Percentiles rank a stretch among this genome's conserved stretches.
Evolutionary conservation across 1,140 invertebrate genomes (phyloP).

Genomic region (Orchesella cincta): DNA sequence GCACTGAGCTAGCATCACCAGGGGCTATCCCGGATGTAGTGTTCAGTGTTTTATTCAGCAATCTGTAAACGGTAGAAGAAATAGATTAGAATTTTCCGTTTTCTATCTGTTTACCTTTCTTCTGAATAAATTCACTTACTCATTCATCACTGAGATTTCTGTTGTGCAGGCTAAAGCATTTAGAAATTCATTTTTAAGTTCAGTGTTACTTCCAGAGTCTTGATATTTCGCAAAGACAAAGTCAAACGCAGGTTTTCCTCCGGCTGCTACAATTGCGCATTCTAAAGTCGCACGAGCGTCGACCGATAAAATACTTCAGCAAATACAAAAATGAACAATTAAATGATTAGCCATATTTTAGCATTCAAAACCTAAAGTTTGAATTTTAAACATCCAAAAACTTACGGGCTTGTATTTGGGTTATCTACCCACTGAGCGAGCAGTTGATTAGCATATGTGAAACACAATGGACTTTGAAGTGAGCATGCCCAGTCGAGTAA

Average conservation of each 20-base stretch:
- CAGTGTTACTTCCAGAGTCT: neutral
- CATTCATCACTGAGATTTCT: neutral
- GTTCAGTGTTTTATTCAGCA: constrained; percentile 12
- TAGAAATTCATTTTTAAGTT: neutral
- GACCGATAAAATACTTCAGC: neutral
- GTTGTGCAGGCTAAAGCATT: neutral
- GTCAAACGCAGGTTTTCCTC: neutral
- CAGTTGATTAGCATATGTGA: neutral
- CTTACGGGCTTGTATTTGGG: neutral
- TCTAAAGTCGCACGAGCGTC: neutral
- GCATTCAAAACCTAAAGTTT: neutral
- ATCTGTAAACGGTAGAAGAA: neutral
- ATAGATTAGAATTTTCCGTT: neutral
- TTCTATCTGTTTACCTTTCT: neutral
- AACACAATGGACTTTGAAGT: neutral
- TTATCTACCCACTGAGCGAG: neutral
- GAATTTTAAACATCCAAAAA: neutral
- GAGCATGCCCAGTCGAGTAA: constrained; percentile 23
- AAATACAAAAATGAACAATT: neutral
- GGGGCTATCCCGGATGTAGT: neutral
- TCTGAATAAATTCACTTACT: neutral
- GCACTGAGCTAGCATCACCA: neutral
- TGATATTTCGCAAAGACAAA: constrained; percentile 1
- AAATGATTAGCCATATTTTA: neutral
- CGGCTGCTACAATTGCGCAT: constrained; percentile 13